Evolutionary conservation across 1,140 invertebrate species (phyloP).

Genomic region (Tetragonula clypearis): DNA sequence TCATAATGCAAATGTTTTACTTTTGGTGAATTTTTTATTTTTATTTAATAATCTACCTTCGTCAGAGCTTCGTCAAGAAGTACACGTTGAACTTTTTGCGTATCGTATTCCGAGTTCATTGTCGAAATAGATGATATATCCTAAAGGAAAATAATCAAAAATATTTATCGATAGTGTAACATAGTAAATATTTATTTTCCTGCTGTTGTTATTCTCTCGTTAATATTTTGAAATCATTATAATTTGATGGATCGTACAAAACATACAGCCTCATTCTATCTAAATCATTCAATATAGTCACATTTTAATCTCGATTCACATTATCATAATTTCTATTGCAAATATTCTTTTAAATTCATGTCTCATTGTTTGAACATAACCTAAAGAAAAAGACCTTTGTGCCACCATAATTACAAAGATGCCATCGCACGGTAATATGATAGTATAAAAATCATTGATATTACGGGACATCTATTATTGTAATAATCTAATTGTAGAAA

Average conservation of each 20-base stretch:
- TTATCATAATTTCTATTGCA: background rate
- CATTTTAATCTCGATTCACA: background rate
- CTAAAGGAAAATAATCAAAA: background rate
- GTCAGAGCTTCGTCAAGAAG: slow-evolving; percentile 16
- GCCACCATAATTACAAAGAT: background rate
- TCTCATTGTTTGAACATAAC: background rate
- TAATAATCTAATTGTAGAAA: background rate
- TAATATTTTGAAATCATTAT: background rate
- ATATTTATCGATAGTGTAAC: background rate
- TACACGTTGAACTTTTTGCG: background rate
- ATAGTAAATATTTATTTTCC: background rate
- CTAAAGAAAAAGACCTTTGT: background rate
- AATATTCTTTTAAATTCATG: background rate
- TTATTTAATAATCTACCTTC: slow-evolving; percentile 10
- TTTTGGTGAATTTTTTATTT: background rate
- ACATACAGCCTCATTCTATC: background rate
- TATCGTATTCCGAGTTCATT: background rate
- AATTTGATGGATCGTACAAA: background rate
- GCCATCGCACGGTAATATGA: no score
- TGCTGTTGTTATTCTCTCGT: background rate
- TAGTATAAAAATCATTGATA: no score
- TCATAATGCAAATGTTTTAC: no score
- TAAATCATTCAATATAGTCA: background rate
- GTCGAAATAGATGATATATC: background rate
- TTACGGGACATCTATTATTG: background rate